Evolutionary conservation across 2,888 invertebrate genomes (phyloP).

Genomic region (Campoplex capitator): DNA sequence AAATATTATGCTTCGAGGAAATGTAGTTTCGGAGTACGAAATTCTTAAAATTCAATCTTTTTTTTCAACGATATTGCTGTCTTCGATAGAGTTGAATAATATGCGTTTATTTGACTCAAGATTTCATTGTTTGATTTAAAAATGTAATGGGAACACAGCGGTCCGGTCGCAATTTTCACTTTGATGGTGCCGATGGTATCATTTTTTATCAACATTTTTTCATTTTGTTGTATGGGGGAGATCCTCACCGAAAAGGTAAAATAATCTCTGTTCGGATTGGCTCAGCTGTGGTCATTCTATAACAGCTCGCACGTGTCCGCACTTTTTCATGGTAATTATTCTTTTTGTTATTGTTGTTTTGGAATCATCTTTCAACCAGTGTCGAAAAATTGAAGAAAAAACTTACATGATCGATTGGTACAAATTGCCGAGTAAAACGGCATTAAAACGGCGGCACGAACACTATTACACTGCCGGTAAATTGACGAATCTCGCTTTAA

Average conservation of each 20-base stretch:
- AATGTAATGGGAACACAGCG: slow-evolving; percentile 62
- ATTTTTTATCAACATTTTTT: slow-evolving; percentile 65
- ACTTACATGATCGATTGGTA: slow-evolving; percentile 77
- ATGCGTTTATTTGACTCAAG: neutral
- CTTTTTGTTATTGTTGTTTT: neutral
- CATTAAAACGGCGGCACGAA: slow-evolving; percentile 66
- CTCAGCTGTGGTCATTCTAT: neutral
- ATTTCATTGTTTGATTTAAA: neutral
- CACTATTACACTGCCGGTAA: slow-evolving; percentile 75
- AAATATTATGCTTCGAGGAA: neutral
- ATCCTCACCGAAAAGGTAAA: slow-evolving; percentile 62
- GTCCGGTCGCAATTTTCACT: slow-evolving; percentile 55
- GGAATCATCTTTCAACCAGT: slow-evolving; percentile 61
- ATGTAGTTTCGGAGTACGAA: too few species aligned
- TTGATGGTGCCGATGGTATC: slow-evolving; percentile 58
- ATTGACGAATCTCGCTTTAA: slow-evolving; percentile 74
- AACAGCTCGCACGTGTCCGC: neutral
- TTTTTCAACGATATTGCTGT: too few species aligned
- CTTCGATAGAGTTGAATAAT: neutral
- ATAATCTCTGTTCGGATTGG: neutral
- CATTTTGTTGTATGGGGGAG: slow-evolving; percentile 67
- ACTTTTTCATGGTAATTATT: neutral
- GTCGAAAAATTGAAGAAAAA: slow-evolving; percentile 72
- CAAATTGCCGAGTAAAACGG: slow-evolving; percentile 68
- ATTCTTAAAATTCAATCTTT: too few species aligned